Evolutionary conservation across 2,113 vertebrate species (phyloP), one percentile per base, ranked within the genome.

Genomic region (Bostrychus sinensis): DNA sequence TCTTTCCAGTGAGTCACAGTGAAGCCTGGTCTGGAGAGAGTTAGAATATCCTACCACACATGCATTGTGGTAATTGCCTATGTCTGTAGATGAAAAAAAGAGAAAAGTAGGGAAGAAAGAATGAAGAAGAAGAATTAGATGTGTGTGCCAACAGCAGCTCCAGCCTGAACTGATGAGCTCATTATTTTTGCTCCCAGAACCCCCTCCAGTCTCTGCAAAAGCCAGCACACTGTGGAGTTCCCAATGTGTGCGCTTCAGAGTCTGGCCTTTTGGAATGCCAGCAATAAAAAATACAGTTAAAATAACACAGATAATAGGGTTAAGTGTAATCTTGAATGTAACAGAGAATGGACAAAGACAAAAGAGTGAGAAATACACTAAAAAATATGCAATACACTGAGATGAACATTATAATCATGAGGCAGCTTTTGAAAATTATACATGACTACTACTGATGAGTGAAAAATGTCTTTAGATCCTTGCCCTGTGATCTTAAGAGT

Each of bases 131-230:
- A 85, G 79, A 85, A 81, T 69, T 53, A 3, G 48, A 32, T 67
- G 56, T 54, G 61, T 38, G 71, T 32, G 78, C 79, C 70, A 83
- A 65, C 73, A 78, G 70, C 77, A 82, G 81, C 81, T 86, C 76
- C 68, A 75, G 80, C 72, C 85, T 84, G 78, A 86, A 90, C 84
- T 87, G 85, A 90, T 89, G 87, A 88, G 89, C 85, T 90, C 86
- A 88, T 90, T 90, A 88, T 87, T 89, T 86, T 85, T 80, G 65
- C 84, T 84, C 67, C 65, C 75, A 84, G 76, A 84, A 88, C 81
- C 81, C 81, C 88, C 85, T 79, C 78, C 66, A 79, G 77, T 70
- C 51, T 77, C 69, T 65, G 66, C 61, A 80, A 80, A 81, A 72
- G 65, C 71, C 65, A 84, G 75, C 73, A 65, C 60, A 61, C 66